Evolutionary conservation across 2,797 vertebrate genomes (phyloP).

Genomic region (Petrocephalus schoutedeni): DNA sequence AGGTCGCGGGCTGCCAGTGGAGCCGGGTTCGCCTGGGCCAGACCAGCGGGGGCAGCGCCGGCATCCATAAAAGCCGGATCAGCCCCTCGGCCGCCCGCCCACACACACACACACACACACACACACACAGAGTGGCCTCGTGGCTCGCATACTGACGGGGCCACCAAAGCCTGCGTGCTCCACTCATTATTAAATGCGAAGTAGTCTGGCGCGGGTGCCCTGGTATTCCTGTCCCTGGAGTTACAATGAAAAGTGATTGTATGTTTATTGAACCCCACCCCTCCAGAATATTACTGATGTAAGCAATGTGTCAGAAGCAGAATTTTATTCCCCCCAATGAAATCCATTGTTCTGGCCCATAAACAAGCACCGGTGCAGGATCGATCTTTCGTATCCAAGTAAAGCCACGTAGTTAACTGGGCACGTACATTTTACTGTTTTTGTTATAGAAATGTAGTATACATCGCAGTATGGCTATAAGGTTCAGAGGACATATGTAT

Average conservation of each 20-base stretch:
- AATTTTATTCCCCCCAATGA: neutral
- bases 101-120: neutral
- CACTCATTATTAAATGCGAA: constrained; percentile 12
- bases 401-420: neutral
- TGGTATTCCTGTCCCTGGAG: neutral
- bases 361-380: neutral
- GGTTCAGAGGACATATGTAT: neutral
- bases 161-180: neutral
- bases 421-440: neutral
- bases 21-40: neutral
- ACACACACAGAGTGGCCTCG: neutral
- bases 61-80: neutral
- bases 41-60: neutral
- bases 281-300: neutral
- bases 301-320: neutral
- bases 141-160: neutral
- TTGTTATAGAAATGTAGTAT: neutral
- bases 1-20: neutral
- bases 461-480: neutral
- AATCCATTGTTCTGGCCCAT: neutral
- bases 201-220: neutral
- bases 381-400: neutral
- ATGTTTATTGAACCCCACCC: neutral
- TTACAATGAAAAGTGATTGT: neutral
- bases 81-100: neutral